A percentile compares a stretch with the other conserved stretches of the same genome.
These are phyloP conservation scores for Leptinotarsa defecta DNA, from an alignment of 1,140 invertebrate genomes.

Conservation along the genomic window DNA sequence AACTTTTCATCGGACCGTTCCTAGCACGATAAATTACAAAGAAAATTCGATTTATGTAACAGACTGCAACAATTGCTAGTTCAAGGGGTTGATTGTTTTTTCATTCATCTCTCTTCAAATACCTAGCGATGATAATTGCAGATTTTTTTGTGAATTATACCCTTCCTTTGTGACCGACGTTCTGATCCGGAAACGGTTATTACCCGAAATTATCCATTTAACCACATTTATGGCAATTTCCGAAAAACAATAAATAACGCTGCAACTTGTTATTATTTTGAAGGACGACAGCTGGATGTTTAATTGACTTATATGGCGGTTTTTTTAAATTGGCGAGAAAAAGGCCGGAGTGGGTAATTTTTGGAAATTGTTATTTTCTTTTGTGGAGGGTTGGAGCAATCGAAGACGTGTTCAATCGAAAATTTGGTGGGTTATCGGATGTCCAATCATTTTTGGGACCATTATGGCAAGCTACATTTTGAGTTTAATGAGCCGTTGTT, in stretches of 20 bases:
- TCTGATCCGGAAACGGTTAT: background rate
- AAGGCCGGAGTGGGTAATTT: background rate
- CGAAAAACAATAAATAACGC: background rate
- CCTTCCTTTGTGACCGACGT: background rate
- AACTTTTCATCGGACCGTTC: too few relatives aligned
- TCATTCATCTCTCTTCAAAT: background rate
- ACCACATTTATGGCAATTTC: constrained; percentile 6
- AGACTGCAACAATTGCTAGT: too few relatives aligned
- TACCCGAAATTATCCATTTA: constrained; percentile 6
- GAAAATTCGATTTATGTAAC: too few relatives aligned
- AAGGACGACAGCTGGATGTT: background rate
- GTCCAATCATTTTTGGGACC: too few relatives aligned
- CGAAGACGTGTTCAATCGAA: too few relatives aligned
- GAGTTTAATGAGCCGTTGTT: too few relatives aligned
- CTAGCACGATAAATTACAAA: too few relatives aligned
- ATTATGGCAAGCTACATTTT: too few relatives aligned
- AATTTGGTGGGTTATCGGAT: too few relatives aligned
- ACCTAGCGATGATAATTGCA: constrained; percentile 1
- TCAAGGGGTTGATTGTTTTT: too few relatives aligned
- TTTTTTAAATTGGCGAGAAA: background rate
- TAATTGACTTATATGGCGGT: background rate
- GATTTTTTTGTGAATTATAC: background rate
- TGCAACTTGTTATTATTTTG: background rate
- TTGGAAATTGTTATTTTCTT: background rate
- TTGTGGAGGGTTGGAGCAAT: too few relatives aligned